phyloP scores from a whole-genome alignment of 92 coral and sea anemone species.

The Muricea muricata region DNA sequence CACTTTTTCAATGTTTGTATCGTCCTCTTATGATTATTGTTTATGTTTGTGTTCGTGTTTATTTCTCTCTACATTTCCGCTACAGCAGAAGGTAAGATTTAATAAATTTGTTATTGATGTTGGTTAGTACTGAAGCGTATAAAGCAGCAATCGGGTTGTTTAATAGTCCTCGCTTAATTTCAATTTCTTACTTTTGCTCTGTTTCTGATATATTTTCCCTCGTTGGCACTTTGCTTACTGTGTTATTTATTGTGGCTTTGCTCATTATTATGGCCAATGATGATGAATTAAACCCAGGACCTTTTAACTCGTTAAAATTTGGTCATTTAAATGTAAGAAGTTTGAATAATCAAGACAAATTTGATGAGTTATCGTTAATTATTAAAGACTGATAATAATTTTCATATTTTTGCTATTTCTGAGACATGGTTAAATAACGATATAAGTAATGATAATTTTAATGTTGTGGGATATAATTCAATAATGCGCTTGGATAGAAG shows the following conservation, averaged over 20 bases:
- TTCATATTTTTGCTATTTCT: no score
- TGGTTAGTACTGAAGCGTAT: background rate
- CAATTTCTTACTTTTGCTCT: background rate
- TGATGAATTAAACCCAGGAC: background rate
- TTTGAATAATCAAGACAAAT: no score
- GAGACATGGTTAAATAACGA: no score
- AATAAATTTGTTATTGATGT: background rate
- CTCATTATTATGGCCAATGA: background rate
- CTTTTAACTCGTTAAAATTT: background rate
- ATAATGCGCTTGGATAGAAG: no score
- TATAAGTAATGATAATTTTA: no score
- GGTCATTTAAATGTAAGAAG: no score
- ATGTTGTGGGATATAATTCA: no score
- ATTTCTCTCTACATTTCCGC: background rate
- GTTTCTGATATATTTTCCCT: background rate
- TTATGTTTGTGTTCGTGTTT: background rate
- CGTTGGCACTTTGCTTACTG: slow-evolving; percentile 6
- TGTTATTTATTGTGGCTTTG: background rate
- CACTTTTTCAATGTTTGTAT: background rate
- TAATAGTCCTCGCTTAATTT: background rate
- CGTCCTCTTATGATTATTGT: background rate
- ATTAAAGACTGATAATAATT: no score
- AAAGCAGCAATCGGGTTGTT: slow-evolving; percentile 10
- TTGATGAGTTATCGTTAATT: no score
- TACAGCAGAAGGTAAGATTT: slow-evolving; percentile 16